phyloP scores from a whole-genome alignment of 2,113 vertebrate species.

The Phyllostomus hastatus region DNA sequence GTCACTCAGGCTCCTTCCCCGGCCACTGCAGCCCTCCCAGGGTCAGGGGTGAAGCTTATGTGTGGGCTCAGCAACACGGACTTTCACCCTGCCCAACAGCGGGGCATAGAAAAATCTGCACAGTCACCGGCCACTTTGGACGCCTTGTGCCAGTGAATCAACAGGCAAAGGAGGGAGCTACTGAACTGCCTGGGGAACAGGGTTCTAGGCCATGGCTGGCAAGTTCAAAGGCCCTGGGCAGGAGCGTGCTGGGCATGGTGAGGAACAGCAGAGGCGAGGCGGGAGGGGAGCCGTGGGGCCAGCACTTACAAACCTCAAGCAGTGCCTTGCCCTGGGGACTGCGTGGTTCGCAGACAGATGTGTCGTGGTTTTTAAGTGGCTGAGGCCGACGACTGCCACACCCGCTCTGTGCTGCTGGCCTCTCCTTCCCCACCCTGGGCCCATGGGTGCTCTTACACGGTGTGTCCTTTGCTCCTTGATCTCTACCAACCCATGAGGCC shows the following conservation, averaged over 20 bases:
- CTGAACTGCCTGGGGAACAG: not conserved
- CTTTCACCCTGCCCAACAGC: not conserved
- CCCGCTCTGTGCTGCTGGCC: rapidly evolving
- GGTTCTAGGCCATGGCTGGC: not conserved
- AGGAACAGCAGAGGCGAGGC: not conserved
- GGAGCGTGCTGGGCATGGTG: not conserved
- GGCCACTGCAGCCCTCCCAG: not conserved
- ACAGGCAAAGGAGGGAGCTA: not conserved
- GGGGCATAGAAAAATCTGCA: not conserved
- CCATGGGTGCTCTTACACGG: not conserved
- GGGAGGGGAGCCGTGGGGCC: not conserved
- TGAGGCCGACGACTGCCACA: too few relatives aligned
- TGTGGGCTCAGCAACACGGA: not conserved
- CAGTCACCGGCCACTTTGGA: not conserved
- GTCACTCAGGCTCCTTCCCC: not conserved
- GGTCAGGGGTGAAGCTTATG: not conserved
- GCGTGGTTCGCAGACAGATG: not conserved
- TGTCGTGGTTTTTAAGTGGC: not conserved
- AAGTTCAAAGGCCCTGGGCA: not conserved
- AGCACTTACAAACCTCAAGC: not conserved
- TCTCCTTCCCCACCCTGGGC: not conserved
- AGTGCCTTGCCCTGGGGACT: not conserved
- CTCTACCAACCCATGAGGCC: not conserved
- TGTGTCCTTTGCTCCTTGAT: not conserved
- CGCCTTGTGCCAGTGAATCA: not conserved